Base-by-base conservation (phyloP, 2,888 invertebrate species). In the Leptopilina syphax region DNA sequence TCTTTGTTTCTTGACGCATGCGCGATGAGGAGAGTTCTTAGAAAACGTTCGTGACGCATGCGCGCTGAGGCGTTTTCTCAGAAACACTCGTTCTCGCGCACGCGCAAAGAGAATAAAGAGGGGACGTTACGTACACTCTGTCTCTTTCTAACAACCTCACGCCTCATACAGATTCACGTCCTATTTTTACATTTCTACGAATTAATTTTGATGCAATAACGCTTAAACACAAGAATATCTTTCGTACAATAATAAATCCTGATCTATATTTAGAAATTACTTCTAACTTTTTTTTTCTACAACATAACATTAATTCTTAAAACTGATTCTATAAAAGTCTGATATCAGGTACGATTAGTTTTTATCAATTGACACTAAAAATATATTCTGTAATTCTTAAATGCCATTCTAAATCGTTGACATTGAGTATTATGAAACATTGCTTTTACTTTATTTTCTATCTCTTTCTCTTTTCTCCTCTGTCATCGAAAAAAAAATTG, bases 321-420 rank as follows among this genome's bases (percentile, higher is more conserved):
- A 50, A 50, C 34, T 60, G 54, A 73, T 9, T 18, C 54, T 34
- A 41, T 57, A 73, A 68, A 50, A 44, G 67, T 18, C 73, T 73
- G 73, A 34, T 73, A 73, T 73, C 73, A 73, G 73, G 73, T 73
- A 73, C 73, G 73, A 73, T 73, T 73, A 60, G 73, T 34, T 73
- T 73, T 73, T 73, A 73, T 68, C 57, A 34, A 73, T 57, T 73
- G 73, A 73, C 34, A 34, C 34, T 73, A 57, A 73, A 50, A 18
- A 18, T 18, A 73, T 73, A 27, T 27, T 10, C 34, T 34, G 34
- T 34, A 34, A 13, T 73, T 57, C 57, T 73, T 73, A 73, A 13
- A 57, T 73, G 57, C 57, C n/a, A 60, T 18, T 9, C 1, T 27
- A 73, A 73, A 27, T 73, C 54, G 70, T 9, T 54, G 70, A n/a